Base-by-base conservation (phyloP, 2,888 invertebrate genomes). In the Tromatobia lineatoria region DNA sequence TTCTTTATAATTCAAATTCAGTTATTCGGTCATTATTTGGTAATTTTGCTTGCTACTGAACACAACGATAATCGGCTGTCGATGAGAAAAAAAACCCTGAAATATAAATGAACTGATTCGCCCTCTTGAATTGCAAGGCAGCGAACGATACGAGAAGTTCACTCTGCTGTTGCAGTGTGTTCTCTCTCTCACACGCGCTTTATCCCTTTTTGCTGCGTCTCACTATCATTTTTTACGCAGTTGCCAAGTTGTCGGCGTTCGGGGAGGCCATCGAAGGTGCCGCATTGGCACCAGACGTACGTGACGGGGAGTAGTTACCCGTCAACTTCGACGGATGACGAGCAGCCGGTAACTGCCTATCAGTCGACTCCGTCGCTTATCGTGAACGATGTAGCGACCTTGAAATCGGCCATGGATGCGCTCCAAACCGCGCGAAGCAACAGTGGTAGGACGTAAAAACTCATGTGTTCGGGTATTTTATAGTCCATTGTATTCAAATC, bases 231-330 rank as follows among this genome's bases (percentile, higher is more conserved):
- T 50, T 50, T 50, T 50, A 50, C 4, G 50, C 50, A 50, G 50
- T 50, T n/a, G n/a, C 50, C n/a, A 3, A 18, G 50, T 50, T 50
- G 50, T 18, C 50, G 50, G 50, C 50, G 50, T 50, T 50, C 50
- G 15, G 15, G 50, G n/a, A 50, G 50, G 50, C 50, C 1, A 18
- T 50, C 18, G 50, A 50, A 50, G 50, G 50, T 50, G 50, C 15
- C n/a, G 7, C 50, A 50, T 50, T 50, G 15, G 45, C 45, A 45
- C 45, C 45, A 45, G 45, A 45, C 45, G 45, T 45, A 45, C 45
- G 45, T 13, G 45, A 11, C 45, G 45, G 45, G 45, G 45, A 45
- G 45, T 45, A 45, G 15, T 45, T 45, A 45, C 45, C 45, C 45
- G 11, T 45, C 45, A 45, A 45, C 45, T 45, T 45, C 45, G 45